phyloP scores from a whole-genome alignment of 1,140 invertebrate species.

The Anadara kagoshimensis region DNA sequence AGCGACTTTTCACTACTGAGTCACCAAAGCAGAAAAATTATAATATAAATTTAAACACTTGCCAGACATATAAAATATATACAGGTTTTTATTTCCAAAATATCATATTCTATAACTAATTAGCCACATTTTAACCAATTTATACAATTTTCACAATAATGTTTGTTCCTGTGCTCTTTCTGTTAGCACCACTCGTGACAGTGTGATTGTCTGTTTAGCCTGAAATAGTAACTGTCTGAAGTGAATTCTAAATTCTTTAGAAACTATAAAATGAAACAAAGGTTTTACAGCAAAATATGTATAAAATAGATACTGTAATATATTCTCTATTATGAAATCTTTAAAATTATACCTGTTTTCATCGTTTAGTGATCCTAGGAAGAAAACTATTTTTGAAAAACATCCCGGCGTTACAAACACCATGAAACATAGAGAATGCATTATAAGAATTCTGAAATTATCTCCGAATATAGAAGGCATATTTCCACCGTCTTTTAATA shows the following conservation, averaged over 20 bases:
- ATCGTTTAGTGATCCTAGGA: constrained; percentile 17
- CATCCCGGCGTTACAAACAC: constrained; percentile 51
- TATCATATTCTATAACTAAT: too few species aligned
- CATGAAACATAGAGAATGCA: constrained; percentile 49
- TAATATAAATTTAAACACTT: too few species aligned
- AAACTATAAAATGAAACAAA: constrained; percentile 43
- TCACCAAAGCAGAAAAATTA: too few species aligned
- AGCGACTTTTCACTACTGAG: too few species aligned
- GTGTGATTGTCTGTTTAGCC: constrained; percentile 30
- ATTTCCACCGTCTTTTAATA: constrained; percentile 16
- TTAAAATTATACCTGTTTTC: constrained; percentile 28
- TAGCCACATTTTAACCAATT: too few species aligned
- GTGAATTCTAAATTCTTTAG: constrained; percentile 28
- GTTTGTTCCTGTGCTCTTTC: constrained; percentile 31
- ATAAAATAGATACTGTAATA: constrained; percentile 56
- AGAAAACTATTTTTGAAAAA: constrained; percentile 47
- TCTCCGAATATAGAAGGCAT: constrained; percentile 37
- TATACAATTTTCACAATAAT: constrained; percentile 4
- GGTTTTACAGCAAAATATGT: constrained; percentile 54
- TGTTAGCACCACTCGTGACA: constrained; percentile 21
- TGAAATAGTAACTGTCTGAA: constrained; percentile 21
- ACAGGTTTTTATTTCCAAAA: too few species aligned
- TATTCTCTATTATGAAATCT: constrained; percentile 46
- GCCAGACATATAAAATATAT: too few species aligned
- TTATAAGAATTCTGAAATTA: constrained; percentile 47